These are phyloP conservation scores for Alauda arvensis DNA, from an alignment of 2,797 vertebrate genomes.

Conservation along the genomic window DNA sequence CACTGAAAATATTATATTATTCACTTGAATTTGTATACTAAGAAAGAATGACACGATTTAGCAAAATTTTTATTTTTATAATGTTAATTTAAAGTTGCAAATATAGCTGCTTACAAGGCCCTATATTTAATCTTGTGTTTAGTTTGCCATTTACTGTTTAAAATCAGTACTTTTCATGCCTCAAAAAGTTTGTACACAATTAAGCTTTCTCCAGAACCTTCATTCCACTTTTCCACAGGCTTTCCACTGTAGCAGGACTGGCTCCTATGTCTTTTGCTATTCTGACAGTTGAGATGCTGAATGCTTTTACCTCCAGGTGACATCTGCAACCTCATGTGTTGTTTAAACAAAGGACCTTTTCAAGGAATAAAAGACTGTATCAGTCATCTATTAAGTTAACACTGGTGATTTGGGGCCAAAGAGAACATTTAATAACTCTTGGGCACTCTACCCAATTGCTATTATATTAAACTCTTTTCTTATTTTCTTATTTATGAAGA, in stretches of 20 bases:
- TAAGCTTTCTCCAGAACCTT: neutral
- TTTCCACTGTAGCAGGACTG: neutral
- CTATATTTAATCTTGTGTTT: neutral
- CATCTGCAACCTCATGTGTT: neutral
- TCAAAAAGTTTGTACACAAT: neutral
- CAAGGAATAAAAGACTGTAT: neutral
- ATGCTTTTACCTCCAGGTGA: neutral
- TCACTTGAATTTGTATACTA: neutral
- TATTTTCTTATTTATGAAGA: neutral
- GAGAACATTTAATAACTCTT: neutral
- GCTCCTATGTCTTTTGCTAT: neutral
- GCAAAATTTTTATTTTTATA: neutral
- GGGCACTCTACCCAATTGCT: neutral
- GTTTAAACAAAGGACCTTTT: neutral
- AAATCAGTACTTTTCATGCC: neutral
- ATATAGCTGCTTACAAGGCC: neutral
- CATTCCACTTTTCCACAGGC: neutral
- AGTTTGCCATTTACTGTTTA: neutral
- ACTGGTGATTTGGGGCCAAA: neutral
- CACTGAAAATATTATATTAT: neutral
- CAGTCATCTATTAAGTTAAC: neutral
- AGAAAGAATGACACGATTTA: neutral
- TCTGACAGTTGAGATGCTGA: neutral
- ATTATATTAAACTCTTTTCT: neutral
- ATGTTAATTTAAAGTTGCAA: neutral